Base-by-base conservation (phyloP, 2,888 invertebrate species). In the Anthrax anthrax region DNA sequence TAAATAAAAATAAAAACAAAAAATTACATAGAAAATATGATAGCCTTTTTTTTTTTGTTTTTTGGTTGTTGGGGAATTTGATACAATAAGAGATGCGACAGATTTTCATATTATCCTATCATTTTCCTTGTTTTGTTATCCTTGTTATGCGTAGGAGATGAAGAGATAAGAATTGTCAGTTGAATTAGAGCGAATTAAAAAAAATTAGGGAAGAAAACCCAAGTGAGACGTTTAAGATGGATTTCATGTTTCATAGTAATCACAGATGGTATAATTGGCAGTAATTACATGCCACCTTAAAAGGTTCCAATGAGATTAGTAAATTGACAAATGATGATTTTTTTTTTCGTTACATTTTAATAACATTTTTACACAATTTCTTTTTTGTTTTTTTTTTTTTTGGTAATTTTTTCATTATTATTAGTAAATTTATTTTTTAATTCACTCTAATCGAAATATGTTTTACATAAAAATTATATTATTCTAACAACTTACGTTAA, bases 251-350 rank as follows among this genome's bases (percentile, higher is more conserved):
- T 43, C 38, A 57, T 63, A 67, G 65, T 67, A 67, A 65, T 65
- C 67, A 65, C 66, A 66, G 66, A 66, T 66, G 66, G 66, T 62
- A 60, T 67, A 66, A 66, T 66, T 66, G 65, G 64, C 59, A 64
- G 64, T 66, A 66, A 66, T 66, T 66, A 65, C 64, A 63, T 60
- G 57, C 59, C 60, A 65, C 40, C 40, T 45, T 45, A 45, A 45
- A 45, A 45, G 40, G 40, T 40, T 45, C 29, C 29, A 12, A 32
- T 32, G 29, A 12, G 29, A 32, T 32, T 32, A 12, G 9, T 12
- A 12, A 12, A 32, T 32, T 32, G 29, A 32, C 29, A 12, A 32
- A 32, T 32, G 29, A 32, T 32, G 29, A 32, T 3, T 12, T 32
- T 32, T 12, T 32, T 32, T 32, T 32, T 12, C 12, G 2, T 32